Conservation (phyloP, 2,888 invertebrate genomes). For the Pseudococcus longispinus region DNA sequence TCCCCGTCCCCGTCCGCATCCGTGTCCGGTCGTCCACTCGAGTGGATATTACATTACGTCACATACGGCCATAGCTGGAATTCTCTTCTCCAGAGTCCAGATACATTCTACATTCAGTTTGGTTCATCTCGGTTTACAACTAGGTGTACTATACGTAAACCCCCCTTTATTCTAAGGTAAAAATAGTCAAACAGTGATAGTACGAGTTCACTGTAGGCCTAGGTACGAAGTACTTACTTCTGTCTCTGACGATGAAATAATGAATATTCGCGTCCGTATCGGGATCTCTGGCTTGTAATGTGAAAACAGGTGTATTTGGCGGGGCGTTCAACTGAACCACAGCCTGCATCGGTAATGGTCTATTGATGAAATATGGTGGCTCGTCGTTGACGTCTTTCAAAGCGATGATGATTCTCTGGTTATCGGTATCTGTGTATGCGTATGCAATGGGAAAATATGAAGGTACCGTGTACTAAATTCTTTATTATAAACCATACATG, state of each 20-base stretch:
- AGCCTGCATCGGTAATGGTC: constrained; percentile 95
- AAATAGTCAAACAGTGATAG: no score
- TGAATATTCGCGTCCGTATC: constrained; percentile 96
- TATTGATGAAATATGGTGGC: constrained; percentile 95
- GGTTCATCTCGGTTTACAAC: neutral
- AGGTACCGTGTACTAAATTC: neutral
- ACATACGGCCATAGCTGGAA: neutral
- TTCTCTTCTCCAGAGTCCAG: neutral
- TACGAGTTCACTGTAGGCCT: neutral
- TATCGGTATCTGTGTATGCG: constrained; percentile 81
- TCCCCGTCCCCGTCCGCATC: no score
- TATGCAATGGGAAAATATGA: constrained; percentile 57
- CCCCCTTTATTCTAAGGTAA: no score
- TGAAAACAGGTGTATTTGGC: constrained; percentile 94
- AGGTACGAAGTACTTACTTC: constrained; percentile 66
- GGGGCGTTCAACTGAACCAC: constrained; percentile 95
- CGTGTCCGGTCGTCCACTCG: neutral
- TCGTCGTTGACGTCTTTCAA: constrained; percentile 97
- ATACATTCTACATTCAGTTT: neutral
- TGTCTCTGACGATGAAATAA: constrained; percentile 92
- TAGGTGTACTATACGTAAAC: neutral
- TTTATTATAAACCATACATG: neutral
- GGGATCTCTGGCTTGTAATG: constrained; percentile 95
- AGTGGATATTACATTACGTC: neutral
- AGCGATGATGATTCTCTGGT: constrained; percentile 92